A percentile compares a stretch with the other conserved stretches of the same genome.
Conservation (phyloP, 2,797 vertebrate genomes). For the Heteromormyrus szaboi region DNA sequence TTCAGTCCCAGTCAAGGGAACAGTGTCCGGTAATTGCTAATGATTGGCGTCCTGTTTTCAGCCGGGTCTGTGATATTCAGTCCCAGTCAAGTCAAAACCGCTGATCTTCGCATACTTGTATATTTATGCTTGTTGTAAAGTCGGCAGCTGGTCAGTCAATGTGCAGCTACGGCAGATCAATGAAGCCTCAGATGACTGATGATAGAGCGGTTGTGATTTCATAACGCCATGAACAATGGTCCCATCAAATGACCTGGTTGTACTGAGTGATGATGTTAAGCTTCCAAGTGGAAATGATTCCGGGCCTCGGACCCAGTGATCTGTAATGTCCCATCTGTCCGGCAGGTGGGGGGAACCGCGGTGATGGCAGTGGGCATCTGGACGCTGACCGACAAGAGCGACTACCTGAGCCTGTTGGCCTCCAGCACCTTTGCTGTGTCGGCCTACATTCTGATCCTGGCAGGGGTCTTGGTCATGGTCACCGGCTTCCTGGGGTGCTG, state of each 20-base stretch:
- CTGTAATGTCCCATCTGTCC: conserved; percentile 16
- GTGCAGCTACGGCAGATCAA: neutral
- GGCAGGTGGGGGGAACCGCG: conserved; percentile 68
- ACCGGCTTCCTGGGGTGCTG: conserved; percentile 78
- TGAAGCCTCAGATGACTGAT: neutral
- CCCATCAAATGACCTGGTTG: neutral
- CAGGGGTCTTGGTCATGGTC: conserved; percentile 71
- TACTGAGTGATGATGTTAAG: neutral
- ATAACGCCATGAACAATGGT: neutral
- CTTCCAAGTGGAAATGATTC: neutral
- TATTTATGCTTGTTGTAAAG: neutral
- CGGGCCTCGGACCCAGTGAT: neutral
- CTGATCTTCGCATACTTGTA: neutral
- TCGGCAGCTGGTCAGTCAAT: neutral
- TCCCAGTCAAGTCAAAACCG: neutral
- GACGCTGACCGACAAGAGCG: conserved; percentile 77
- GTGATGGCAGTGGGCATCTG: conserved; percentile 76
- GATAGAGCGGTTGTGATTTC: neutral
- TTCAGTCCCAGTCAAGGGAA: neutral
- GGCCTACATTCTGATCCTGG: conserved; percentile 74
- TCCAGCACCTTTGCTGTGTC: conserved; percentile 76
- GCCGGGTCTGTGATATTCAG: no score
- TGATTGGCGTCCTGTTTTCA: no score
- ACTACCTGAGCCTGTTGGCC: conserved; percentile 74
- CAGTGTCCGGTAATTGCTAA: neutral